Base-by-base conservation (phyloP, 2,888 invertebrate species). In the Mesorhabditis sp. region DNA sequence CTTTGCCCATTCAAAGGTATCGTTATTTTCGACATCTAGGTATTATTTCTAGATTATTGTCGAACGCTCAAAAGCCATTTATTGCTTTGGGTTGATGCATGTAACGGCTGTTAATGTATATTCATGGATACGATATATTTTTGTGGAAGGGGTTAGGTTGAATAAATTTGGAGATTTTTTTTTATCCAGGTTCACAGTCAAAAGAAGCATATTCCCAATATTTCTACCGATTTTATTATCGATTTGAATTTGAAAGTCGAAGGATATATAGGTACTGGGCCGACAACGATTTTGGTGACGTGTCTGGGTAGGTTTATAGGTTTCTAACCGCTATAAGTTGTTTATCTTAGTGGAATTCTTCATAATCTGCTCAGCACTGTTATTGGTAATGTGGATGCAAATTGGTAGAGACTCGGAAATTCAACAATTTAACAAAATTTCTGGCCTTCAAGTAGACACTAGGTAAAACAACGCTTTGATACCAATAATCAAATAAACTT, bases 81-180 rank as follows among this genome's bases (percentile, higher is more conserved):
- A n/a, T n/a, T 50, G n/a, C n/a, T 50, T 50, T 50, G 58, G 58
- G n/a, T n/a, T 50, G 58, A 50, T 50, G 58, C 58, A 50, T n/a
- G n/a, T 50, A 13, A n/a, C n/a, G n/a, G 58, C 58, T 13, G 58
- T 50, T 10, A 50, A 50, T 50, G 58, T 50, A 10, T 50, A 13
- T 50, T 50, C 58, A 50, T 10, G 10, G 7, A 50, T 50, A 10
- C 58, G 58, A 50, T 50, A 50, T n/a, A 50, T 10, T 2, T n/a
- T 50, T n/a, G 58, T 50, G 10, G 58, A 50, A 50, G 58, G 10
- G 58, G 58, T 50, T 50, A 13, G 58, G n/a, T 13, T 50, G n/a
- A 13, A 50, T 13, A 50, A 50, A 50, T 50, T 50, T 13, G 58
- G n/a, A 50, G 58, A 50, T 13, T 50, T 13, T 50, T 50, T 50